Evolutionary conservation across 2,888 invertebrate genomes (phyloP).

Genomic region (Parnassius mnemosyne): DNA sequence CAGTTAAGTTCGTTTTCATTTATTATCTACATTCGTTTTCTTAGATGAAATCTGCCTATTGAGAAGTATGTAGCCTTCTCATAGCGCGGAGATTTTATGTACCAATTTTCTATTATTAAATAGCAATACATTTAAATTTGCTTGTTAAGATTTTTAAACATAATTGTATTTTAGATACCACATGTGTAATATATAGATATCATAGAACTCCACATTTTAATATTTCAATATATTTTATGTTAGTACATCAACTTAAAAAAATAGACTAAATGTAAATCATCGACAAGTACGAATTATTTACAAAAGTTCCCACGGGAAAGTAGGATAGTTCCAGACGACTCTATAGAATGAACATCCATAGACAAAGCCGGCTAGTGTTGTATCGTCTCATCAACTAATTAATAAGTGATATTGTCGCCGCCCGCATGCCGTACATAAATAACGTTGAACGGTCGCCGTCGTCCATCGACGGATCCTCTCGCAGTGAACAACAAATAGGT

Average conservation of each 20-base stretch:
- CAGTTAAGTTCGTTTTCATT: too few species aligned
- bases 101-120: too few species aligned
- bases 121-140: too few species aligned
- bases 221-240: too few species aligned
- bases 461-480: constrained; percentile 30
- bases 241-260: constrained; percentile 2
- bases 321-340: constrained; percentile 1
- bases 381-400: constrained; percentile 50
- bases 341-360: constrained; percentile 19
- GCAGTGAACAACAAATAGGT: background rate
- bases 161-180: too few species aligned
- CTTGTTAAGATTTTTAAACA: too few species aligned
- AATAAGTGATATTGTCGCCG: constrained; percentile 50
- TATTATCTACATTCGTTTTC: too few species aligned
- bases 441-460: constrained; percentile 39
- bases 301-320: constrained; percentile 29
- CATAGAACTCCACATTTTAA: too few species aligned
- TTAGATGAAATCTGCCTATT: too few species aligned
- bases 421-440: constrained; percentile 56
- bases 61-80: too few species aligned
- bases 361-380: constrained; percentile 36
- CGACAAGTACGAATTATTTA: constrained; percentile 14
- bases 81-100: too few species aligned
- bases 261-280: constrained; percentile 20
- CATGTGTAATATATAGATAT: too few species aligned